Evolutionary conservation across 2,888 invertebrate species (phyloP).

Genomic region (Coelopa pilipes): DNA sequence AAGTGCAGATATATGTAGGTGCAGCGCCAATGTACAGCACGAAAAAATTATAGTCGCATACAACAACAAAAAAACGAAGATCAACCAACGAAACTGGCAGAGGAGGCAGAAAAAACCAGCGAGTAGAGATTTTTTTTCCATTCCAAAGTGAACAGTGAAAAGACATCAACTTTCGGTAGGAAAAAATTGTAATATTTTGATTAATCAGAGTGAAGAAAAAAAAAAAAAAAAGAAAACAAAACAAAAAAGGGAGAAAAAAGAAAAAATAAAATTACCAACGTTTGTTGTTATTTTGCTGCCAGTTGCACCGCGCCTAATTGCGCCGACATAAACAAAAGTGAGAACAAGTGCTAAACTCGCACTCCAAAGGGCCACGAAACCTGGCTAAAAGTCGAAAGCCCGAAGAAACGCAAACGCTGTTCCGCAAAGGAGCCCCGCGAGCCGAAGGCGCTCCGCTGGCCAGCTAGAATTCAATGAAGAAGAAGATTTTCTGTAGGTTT

Average conservation of each 20-base stretch:
- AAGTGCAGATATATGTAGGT: neutral
- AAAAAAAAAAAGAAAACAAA: slow-evolving; percentile 43
- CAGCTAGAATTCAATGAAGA: slow-evolving; percentile 20
- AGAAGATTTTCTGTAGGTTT: slow-evolving; percentile 22
- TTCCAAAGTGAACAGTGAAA: slow-evolving; percentile 39
- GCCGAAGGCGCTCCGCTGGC: slow-evolving; percentile 45
- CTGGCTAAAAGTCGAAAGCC: slow-evolving; percentile 4
- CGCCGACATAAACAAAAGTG: slow-evolving; percentile 37
- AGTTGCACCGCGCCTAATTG: slow-evolving; percentile 22
- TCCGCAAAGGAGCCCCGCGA: slow-evolving; percentile 14
- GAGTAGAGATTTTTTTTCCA: slow-evolving; percentile 45
- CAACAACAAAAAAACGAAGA: slow-evolving; percentile 25
- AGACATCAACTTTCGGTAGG: slow-evolving; percentile 37
- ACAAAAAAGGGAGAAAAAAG: slow-evolving; percentile 44
- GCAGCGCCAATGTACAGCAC: slow-evolving; percentile 17
- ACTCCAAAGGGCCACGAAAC: slow-evolving; percentile 5
- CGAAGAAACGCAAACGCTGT: slow-evolving; percentile 20
- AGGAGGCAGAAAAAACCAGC: slow-evolving; percentile 35
- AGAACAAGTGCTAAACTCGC: slow-evolving; percentile 34
- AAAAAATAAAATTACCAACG: slow-evolving; percentile 40
- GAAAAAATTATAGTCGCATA: slow-evolving; percentile 26
- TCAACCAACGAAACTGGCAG: slow-evolving; percentile 23
- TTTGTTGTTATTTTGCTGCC: slow-evolving; percentile 33
- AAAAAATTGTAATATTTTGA: slow-evolving; percentile 48
- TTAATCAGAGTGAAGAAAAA: slow-evolving; percentile 46